phyloP scores from a whole-genome alignment of 2,888 invertebrate species.

The Acleris sparsana region DNA sequence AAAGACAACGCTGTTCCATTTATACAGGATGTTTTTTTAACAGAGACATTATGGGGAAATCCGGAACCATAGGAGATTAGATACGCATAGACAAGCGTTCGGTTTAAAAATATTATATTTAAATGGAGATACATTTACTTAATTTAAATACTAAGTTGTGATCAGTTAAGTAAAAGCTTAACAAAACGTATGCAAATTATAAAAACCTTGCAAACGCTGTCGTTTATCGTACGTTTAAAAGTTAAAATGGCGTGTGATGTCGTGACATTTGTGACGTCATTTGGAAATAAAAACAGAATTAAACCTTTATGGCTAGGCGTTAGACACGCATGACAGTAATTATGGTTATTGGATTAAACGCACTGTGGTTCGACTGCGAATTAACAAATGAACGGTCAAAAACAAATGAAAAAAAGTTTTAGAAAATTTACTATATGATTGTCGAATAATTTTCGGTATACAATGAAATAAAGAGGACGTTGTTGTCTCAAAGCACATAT shows the following conservation, averaged over 20 bases:
- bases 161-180: background rate
- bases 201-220: conserved; percentile 15
- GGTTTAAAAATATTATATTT: too few species aligned
- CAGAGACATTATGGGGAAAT: too few species aligned
- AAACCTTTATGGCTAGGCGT: conserved; percentile 21
- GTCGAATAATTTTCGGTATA: too few species aligned
- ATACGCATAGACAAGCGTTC: too few species aligned
- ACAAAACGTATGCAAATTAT: conserved; percentile 7
- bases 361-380: conserved; percentile 15
- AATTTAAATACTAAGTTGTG: background rate
- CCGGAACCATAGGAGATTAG: too few species aligned
- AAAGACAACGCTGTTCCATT: background rate
- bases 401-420: too few species aligned
- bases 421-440: too few species aligned
- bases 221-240: conserved; percentile 16
- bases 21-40: too few species aligned
- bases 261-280: conserved; percentile 29
- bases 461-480: too few species aligned
- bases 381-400: too few species aligned
- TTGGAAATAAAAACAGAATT: conserved; percentile 26
- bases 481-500: too few species aligned
- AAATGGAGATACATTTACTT: background rate
- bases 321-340: conserved; percentile 33
- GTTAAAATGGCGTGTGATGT: conserved; percentile 23
- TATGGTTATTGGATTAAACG: conserved; percentile 31